Conservation (phyloP, 2,113 vertebrate genomes). For the Muntiacus reevesi region DNA sequence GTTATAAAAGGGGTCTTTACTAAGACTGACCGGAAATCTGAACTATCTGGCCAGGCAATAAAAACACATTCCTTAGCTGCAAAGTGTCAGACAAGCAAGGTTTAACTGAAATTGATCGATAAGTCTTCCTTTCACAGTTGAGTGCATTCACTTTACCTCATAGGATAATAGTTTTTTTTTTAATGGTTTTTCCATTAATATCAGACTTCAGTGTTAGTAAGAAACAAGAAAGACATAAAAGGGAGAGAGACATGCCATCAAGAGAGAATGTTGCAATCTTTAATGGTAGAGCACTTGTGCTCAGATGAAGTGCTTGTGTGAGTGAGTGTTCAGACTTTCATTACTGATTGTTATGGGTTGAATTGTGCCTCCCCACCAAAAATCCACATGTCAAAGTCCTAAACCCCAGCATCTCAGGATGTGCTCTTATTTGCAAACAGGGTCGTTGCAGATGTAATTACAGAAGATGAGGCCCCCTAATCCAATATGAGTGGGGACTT, state of each 20-base stretch:
- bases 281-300: neutral
- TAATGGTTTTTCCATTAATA: conserved; percentile 80
- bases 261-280: conserved; percentile 16
- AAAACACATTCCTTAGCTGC: conserved; percentile 77
- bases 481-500: neutral
- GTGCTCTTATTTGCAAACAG: neutral
- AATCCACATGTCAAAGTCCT: neutral
- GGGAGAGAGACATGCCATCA: conserved; percentile 36
- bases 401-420: neutral
- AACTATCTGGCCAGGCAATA: conserved; percentile 80
- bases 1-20: conserved; percentile 82
- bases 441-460: neutral
- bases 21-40: conserved; percentile 79
- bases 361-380: neutral
- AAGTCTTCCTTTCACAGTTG: conserved; percentile 75
- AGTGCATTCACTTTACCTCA: conserved; percentile 73
- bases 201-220: conserved; percentile 65
- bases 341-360: neutral
- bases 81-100: conserved; percentile 72
- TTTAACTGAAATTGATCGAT: conserved; percentile 78
- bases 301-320: neutral
- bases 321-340: neutral
- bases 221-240: conserved; percentile 71
- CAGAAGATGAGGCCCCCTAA: neutral
- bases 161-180: conserved; percentile 67